phyloP scores from a whole-genome alignment of 2,888 invertebrate species.

The Cryptocephalus moraei region DNA sequence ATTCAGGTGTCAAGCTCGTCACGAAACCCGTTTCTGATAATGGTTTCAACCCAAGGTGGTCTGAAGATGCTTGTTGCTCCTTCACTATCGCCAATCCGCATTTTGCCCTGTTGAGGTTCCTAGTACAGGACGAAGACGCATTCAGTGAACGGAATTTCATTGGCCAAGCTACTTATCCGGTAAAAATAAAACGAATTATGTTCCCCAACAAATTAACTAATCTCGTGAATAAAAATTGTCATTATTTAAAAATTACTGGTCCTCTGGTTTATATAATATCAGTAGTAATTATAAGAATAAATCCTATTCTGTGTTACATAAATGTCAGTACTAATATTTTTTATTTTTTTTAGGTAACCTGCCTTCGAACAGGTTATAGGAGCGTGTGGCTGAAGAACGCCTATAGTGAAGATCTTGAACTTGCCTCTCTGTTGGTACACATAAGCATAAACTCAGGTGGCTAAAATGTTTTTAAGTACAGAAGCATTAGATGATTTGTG shows the following conservation, averaged over 20 bases:
- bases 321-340: too few relatives aligned
- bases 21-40: constrained; percentile 73
- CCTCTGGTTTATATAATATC: too few relatives aligned
- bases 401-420: constrained; percentile 84
- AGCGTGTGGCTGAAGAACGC: constrained; percentile 86
- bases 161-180: constrained; percentile 89
- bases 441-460: constrained; percentile 46
- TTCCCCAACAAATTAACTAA: not conserved
- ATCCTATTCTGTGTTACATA: too few relatives aligned
- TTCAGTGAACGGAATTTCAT: constrained; percentile 96
- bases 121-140: constrained; percentile 92
- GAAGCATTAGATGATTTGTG: not conserved
- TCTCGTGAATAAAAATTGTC: too few relatives aligned
- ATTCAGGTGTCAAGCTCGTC: constrained; percentile 70
- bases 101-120: constrained; percentile 75
- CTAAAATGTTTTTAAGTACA: not conserved
- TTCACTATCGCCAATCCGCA: constrained; percentile 75
- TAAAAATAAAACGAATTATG: constrained; percentile 34
- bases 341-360: constrained; percentile 46
- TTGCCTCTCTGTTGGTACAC: constrained; percentile 81
- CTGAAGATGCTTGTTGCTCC: constrained; percentile 60
- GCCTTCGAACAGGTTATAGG: constrained; percentile 76
- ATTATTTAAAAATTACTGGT: too few relatives aligned
- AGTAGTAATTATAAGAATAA: too few relatives aligned
- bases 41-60: constrained; percentile 90